phyloP scores from a whole-genome alignment of 2,888 invertebrate species.

The Macropis europaea region DNA sequence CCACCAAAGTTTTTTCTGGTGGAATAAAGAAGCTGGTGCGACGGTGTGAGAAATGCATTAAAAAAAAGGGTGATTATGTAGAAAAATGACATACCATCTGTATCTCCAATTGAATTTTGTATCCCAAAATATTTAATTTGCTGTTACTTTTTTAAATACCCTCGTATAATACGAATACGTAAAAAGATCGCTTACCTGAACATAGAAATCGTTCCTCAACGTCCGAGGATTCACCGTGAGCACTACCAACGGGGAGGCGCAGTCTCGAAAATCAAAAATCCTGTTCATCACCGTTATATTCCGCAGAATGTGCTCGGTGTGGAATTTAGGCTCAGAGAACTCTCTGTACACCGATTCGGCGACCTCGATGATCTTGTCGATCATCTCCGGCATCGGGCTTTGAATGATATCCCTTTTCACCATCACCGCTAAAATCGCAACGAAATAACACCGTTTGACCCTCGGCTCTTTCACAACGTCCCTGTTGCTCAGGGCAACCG shows the following conservation, averaged over 20 bases:
- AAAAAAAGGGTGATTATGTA: too few species aligned
- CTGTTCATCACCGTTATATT: slow-evolving; percentile 73
- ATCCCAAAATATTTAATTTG: too few species aligned
- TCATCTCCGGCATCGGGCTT: slow-evolving; percentile 69
- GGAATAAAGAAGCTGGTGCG: too few species aligned
- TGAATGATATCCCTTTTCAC: slow-evolving; percentile 75
- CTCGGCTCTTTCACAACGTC: slow-evolving; percentile 69
- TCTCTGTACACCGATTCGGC: slow-evolving; percentile 70
- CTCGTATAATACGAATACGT: too few species aligned
- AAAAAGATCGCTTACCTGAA: slow-evolving; percentile 47
- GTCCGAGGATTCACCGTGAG: slow-evolving; percentile 55
- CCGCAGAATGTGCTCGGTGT: slow-evolving; percentile 71
- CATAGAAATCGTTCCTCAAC: slow-evolving; percentile 57
- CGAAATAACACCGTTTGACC: slow-evolving; percentile 75
- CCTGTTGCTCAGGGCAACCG: slow-evolving; percentile 64
- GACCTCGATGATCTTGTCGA: slow-evolving; percentile 73
- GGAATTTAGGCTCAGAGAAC: slow-evolving; percentile 67
- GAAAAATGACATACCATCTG: too few species aligned
- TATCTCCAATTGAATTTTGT: too few species aligned
- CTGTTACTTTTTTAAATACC: too few species aligned
- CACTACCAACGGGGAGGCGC: slow-evolving; percentile 58
- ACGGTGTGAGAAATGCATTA: too few species aligned
- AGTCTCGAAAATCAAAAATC: slow-evolving; percentile 74
- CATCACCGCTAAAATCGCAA: slow-evolving; percentile 70
- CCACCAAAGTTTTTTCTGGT: too few species aligned